Evolutionary conservation across 2,797 vertebrate species (phyloP).

Genomic region (Myripristis murdjan): DNA sequence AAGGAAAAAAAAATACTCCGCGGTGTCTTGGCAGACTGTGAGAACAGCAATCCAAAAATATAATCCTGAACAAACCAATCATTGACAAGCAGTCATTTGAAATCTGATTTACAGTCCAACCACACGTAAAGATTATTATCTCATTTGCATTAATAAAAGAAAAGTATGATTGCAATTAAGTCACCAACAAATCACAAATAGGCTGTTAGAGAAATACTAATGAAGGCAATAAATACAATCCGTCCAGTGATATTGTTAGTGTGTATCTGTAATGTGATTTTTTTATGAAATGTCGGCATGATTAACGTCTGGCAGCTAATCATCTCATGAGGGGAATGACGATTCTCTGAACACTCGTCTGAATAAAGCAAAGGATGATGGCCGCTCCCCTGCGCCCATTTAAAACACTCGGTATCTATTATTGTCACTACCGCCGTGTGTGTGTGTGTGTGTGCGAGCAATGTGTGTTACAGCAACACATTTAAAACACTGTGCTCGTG

Average conservation of each 20-base stretch:
- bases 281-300: constrained; percentile 62
- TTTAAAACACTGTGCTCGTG: constrained; percentile 1
- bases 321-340: constrained; percentile 55
- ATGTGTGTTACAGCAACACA: neutral
- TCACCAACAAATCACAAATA: constrained; percentile 57
- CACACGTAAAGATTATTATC: constrained; percentile 45
- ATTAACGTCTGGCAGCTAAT: constrained; percentile 64
- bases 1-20: too few relatives aligned
- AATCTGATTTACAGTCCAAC: constrained; percentile 43
- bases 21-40: too few relatives aligned
- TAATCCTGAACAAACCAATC: neutral
- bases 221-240: constrained; percentile 71
- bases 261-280: constrained; percentile 67
- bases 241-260: constrained; percentile 54
- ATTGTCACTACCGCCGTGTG: constrained; percentile 50
- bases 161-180: constrained; percentile 68
- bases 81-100: neutral
- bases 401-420: constrained; percentile 60
- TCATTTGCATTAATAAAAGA: constrained; percentile 72
- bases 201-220: constrained; percentile 68
- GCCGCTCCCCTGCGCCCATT: constrained; percentile 50
- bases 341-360: constrained; percentile 41
- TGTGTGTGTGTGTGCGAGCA: constrained; percentile 44
- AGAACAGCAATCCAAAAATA: too few relatives aligned
- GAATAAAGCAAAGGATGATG: constrained; percentile 41